Evolutionary conservation across 2,113 vertebrate species (phyloP), one percentile per base, ranked within the genome.

Genomic region (Ancistrus triradiatus): DNA sequence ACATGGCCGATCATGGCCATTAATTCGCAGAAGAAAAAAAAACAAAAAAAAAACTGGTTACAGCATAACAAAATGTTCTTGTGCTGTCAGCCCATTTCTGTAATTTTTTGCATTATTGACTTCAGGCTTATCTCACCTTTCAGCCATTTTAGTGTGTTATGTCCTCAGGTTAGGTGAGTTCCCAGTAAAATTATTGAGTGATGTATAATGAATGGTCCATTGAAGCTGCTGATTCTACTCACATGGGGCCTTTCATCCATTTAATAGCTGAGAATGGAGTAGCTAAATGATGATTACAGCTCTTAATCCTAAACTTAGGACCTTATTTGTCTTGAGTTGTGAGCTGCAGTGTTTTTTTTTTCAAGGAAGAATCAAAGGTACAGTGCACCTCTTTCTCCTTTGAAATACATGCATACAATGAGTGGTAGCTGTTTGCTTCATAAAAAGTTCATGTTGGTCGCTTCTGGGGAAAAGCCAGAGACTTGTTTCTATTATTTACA

Each of bases 201-300:
- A 42, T 42, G 33, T 27, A 43, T 58, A 13, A 38, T 43, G 14
- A 27, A 38, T 43, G 8, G 2, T 51, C 19, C 19, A 40, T 3
- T 13, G 17, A 5, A 6, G 24, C 13, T 40, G 8, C 14, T 58
- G 55, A 43, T 58, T 58, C 2, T 27, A 25, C 38, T 25, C n/a
- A 10, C 38, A 43, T 7, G 14, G 14, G 13, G 22, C 55, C 9
- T 15, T 25, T 58, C n/a, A 43, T 42, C 37, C 15, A 15, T 58
- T 43, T 17, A 15, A 22, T 17, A 8, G 9, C 8, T 11, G 13
- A 7, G n/a, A n/a, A 42, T 42, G 25, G 19, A 42, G 14, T 42
- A 42, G 37, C 38, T 58, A 38, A 27, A 15, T 58, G 15, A 43
- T 58, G 55, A 58, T n/a, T 24, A 40, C 35, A 24, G 19, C 38